Percentiles rank a stretch among this genome's conserved stretches.
These are phyloP conservation scores for Idaea biselata DNA, from an alignment of 2,888 invertebrate species.

Conservation along the genomic window DNA sequence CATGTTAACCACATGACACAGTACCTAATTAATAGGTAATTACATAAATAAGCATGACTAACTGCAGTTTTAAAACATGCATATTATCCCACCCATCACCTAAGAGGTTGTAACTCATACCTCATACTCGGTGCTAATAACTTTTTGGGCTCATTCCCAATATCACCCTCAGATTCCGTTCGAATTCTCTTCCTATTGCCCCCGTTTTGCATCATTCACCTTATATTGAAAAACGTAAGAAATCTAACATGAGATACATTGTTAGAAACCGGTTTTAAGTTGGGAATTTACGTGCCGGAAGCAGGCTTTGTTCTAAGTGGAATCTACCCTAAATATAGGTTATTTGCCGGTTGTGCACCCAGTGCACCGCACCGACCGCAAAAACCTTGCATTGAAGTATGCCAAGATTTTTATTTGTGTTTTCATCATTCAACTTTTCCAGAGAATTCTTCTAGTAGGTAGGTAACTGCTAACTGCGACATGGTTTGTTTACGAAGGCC, in stretches of 20 bases:
- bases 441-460: neutral
- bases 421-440: neutral
- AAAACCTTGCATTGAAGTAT: neutral
- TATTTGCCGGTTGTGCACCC: neutral
- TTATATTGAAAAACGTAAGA: slow-evolving; percentile 28
- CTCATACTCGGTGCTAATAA: slow-evolving; percentile 47
- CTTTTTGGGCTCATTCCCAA: slow-evolving; percentile 61
- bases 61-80: neutral
- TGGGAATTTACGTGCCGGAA: slow-evolving; percentile 5
- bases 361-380: slow-evolving; percentile 1
- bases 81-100: neutral
- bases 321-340: neutral
- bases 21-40: no score
- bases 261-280: slow-evolving; percentile 9
- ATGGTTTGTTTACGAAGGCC: neutral
- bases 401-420: neutral
- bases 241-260: neutral
- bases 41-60: no score
- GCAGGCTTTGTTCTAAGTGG: neutral
- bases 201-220: slow-evolving; percentile 38
- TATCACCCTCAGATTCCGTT: slow-evolving; percentile 54
- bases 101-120: slow-evolving; percentile 30
- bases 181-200: slow-evolving; percentile 58
- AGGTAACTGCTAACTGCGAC: neutral
- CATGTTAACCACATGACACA: no score